Evolutionary conservation across 2,797 vertebrate species (phyloP).

Genomic region (Cirrhinus mrigala): DNA sequence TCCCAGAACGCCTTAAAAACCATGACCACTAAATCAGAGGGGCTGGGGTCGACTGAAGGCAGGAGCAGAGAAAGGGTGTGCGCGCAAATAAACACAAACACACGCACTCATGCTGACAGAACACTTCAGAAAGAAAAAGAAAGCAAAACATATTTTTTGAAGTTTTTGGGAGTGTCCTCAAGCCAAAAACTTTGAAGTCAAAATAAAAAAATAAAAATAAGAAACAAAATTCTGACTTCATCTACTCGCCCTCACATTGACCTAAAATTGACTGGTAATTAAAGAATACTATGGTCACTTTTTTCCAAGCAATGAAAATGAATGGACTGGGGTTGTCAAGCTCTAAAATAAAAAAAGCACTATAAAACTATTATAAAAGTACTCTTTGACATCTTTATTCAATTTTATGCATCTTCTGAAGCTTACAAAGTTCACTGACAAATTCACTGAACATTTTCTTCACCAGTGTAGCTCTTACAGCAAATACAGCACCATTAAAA

Average conservation of each 20-base stretch:
- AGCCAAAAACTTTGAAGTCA: neutral
- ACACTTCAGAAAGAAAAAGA: neutral
- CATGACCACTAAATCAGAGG: conserved; percentile 65
- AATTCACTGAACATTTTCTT: neutral
- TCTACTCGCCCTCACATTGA: neutral
- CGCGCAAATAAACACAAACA: conserved; percentile 21
- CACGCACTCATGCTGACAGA: conserved; percentile 24
- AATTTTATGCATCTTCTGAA: neutral
- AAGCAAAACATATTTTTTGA: neutral
- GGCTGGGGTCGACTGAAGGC: conserved; percentile 18
- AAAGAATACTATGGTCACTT: neutral
- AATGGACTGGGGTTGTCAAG: neutral
- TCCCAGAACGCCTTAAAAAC: conserved; percentile 71
- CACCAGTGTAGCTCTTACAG: neutral
- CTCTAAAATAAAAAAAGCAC: neutral
- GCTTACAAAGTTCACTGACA: neutral
- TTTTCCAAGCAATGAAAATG: neutral
- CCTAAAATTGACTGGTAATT: neutral
- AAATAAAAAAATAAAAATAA: neutral
- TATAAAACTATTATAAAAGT: neutral
- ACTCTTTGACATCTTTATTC: neutral
- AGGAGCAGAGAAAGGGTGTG: conserved; percentile 18
- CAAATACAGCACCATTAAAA: neutral
- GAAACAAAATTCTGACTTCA: neutral
- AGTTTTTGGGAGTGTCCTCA: neutral